Base-by-base conservation (phyloP, 1,140 invertebrate species). In the Diuraphis noxia region DNA sequence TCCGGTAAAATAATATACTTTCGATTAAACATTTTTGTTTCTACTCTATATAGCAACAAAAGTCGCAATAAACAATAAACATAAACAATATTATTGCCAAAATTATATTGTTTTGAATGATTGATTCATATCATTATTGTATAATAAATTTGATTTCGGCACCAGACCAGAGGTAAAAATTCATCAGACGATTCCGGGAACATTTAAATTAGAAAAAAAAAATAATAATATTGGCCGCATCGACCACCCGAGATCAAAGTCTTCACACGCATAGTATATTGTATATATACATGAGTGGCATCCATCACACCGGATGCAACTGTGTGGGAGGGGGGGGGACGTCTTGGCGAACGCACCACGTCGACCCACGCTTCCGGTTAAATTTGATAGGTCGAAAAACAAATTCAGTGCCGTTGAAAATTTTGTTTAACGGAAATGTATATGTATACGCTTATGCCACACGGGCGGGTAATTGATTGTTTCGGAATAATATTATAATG, bases 401-500 rank as follows among this genome's bases (percentile, higher is more conserved):
- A 72, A 72, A 72, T 72, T 72, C 13, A n/a, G n/a, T n/a, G n/a
- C 30, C 56, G 30, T 17, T 17, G 56, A 72, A 72, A 72, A 72
- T 72, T 0, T 72, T 72, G n/a, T 72, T n/a, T 17, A 72, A n/a
- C 56, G 56, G 30, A 34, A 72, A 63, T 4, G 10, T 63, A n/a
- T 63, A 63, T 63, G 17, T 63, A 17, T 46, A 46, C 43, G 43
- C 1, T 1, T 49, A 49, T 49, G 46, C 46, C 19, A 21, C 46
- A 72, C 5, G 56, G 5, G 30, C 3, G 5, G 56, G 19, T 72
- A 72, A n/a, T 72, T 72, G 56, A 72, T 72, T n/a, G 30, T n/a
- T 72, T 72, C n/a, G 30, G 56, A n/a, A 72, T 72, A n/a, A 72
- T 72, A 72, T n/a, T 72, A 72, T 72, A n/a, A 72, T 72, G 56